Percentiles rank a stretch among this genome's conserved stretches.
Conservation (phyloP, 2,888 invertebrate genomes). For the Cosmia pyralina region DNA sequence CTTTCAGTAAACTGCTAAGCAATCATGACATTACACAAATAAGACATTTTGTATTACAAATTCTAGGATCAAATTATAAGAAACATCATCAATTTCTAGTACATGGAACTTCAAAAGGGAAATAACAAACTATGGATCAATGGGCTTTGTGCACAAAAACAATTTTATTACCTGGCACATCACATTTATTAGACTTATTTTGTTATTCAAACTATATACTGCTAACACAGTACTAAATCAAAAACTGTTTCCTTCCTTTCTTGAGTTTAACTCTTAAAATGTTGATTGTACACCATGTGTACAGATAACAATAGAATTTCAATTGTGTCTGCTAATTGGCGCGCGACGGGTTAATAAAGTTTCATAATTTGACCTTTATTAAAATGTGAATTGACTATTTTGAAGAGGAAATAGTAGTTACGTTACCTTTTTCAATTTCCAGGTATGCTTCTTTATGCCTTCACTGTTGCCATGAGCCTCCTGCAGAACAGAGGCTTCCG, state of each 20-base stretch:
- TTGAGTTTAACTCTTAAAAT: too few species aligned
- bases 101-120: background rate
- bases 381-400: too few species aligned
- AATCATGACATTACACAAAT: constrained; percentile 12
- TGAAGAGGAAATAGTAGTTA: background rate
- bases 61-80: background rate
- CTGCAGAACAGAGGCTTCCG: constrained; percentile 98
- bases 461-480: constrained; percentile 98
- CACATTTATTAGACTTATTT: background rate
- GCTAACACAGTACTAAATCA: background rate
- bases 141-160: background rate
- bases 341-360: too few species aligned
- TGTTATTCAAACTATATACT: background rate
- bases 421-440: constrained; percentile 65
- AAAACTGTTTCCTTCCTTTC: background rate
- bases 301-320: too few species aligned
- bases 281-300: too few species aligned
- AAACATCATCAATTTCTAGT: background rate
- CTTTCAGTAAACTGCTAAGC: background rate
- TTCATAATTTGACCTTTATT: too few species aligned
- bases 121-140: background rate
- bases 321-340: too few species aligned
- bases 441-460: constrained; percentile 97
- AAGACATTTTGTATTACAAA: background rate
- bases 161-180: background rate